phyloP scores from a whole-genome alignment of 2,113 vertebrate species.

The Myrmecobius fasciatus region DNA sequence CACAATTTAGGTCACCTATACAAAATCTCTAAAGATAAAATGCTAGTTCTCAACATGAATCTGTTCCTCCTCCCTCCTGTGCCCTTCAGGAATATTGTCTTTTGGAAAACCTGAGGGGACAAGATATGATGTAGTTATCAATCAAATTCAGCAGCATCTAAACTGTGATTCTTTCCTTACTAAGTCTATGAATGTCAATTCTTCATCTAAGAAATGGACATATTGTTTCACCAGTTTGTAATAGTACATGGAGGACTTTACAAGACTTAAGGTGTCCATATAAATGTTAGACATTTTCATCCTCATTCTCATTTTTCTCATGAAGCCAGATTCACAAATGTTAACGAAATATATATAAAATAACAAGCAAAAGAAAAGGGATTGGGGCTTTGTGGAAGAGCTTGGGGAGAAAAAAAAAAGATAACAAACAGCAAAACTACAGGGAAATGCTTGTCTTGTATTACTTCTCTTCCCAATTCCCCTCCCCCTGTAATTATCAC shows the following conservation, averaged over 20 bases:
- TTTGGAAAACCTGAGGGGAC: not conserved
- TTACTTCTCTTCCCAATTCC: not conserved
- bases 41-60: not conserved
- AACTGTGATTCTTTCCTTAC: not conserved
- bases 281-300: not conserved
- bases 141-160: not conserved
- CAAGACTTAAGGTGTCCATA: not conserved
- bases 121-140: not conserved
- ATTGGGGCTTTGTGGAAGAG: not conserved
- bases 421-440: not conserved
- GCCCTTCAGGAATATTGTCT: not conserved
- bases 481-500: not conserved
- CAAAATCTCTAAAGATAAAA: not conserved
- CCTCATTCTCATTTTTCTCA: not conserved
- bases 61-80: not conserved
- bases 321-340: not conserved
- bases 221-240: not conserved
- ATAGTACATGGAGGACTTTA: not conserved
- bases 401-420: not conserved
- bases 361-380: not conserved
- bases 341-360: not conserved
- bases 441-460: slow-evolving; percentile 5
- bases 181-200: not conserved
- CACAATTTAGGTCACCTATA: not conserved
- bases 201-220: not conserved